Conservation (phyloP, 2,113 vertebrate species). For the Crotalus helleri region DNA sequence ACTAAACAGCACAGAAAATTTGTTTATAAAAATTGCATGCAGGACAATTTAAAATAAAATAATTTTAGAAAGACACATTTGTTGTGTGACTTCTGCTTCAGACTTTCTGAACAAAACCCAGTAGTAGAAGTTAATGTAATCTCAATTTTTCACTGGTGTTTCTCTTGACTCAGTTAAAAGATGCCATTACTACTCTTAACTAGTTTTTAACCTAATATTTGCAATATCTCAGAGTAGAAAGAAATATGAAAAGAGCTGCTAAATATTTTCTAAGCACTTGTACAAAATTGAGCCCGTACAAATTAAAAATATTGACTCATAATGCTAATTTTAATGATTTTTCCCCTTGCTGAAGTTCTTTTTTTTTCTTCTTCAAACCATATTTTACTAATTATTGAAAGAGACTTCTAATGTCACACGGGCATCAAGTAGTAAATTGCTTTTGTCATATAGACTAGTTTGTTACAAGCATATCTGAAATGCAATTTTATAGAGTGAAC, state of each 20-base stretch:
- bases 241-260: conserved; percentile 30
- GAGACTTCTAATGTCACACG: neutral
- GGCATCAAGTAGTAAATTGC: neutral
- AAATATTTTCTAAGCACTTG: neutral
- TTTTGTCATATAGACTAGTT: conserved; percentile 20
- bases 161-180: conserved; percentile 37
- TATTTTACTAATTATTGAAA: neutral
- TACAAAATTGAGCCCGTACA: conserved; percentile 14
- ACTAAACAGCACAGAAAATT: conserved; percentile 11
- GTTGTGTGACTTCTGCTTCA: neutral
- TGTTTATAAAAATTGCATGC: neutral
- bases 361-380: neutral
- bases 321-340: neutral
- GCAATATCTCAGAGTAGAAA: conserved; percentile 4
- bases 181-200: conserved; percentile 21
- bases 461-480: conserved; percentile 7
- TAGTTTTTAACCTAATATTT: conserved; percentile 41
- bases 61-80: neutral
- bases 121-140: conserved; percentile 44
- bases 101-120: conserved; percentile 40
- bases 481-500: neutral
- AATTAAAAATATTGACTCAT: neutral
- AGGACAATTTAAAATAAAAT: neutral
- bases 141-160: conserved; percentile 52
- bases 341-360: neutral